Conservation (phyloP, 2,888 invertebrate genomes). For the Xylocampa areola region DNA sequence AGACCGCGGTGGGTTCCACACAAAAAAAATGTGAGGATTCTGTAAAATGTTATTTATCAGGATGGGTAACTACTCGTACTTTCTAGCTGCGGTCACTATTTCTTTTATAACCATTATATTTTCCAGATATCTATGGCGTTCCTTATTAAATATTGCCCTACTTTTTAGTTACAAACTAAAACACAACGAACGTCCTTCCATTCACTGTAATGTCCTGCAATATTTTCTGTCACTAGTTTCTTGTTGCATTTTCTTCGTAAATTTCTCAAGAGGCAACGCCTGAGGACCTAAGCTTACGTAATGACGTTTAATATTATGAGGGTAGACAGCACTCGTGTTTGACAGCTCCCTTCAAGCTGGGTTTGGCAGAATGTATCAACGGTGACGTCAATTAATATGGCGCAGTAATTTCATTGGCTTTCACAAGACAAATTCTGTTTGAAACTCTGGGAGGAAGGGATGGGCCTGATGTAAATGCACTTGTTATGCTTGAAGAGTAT, state of each 20-base stretch:
- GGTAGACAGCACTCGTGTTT: constrained; percentile 6
- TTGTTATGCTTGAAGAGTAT: not conserved
- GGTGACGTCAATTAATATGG: not conserved
- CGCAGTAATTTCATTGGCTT: not conserved
- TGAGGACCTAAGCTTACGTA: constrained; percentile 6
- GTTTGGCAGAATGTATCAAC: constrained; percentile 3
- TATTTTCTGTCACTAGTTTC: not conserved
- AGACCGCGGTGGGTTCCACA: no score
- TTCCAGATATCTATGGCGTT: no score
- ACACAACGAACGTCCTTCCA: not conserved
- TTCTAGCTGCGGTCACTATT: no score
- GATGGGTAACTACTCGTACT: no score
- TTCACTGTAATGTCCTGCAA: not conserved
- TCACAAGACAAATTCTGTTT: not conserved
- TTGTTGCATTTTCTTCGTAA: constrained; percentile 15
- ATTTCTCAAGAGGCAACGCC: constrained; percentile 4
- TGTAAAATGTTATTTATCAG: no score
- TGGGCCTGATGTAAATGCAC: not conserved
- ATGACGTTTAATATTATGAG: constrained; percentile 21
- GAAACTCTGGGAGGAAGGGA: not conserved
- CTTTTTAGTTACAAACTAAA: no score
- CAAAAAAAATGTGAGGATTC: no score
- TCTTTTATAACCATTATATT: no score
- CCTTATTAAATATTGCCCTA: no score
- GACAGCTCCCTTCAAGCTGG: constrained; percentile 10